These are phyloP conservation scores for Neostethus bicornis DNA, from an alignment of 2,797 vertebrate genomes.

Conservation along the genomic window DNA sequence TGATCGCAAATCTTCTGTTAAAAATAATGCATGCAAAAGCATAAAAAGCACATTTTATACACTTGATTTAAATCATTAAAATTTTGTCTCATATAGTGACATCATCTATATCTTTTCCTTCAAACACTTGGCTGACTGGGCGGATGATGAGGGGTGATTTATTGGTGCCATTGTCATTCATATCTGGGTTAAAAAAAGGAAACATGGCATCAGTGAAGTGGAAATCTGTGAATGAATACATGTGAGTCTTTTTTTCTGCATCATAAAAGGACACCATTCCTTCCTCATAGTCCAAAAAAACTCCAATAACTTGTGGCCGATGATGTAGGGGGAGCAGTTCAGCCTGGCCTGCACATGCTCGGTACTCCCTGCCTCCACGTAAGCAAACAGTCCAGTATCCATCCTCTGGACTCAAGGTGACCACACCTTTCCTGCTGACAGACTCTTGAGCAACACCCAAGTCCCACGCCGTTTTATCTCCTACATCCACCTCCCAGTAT, in stretches of 20 bases:
- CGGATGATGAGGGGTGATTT: constrained; percentile 63
- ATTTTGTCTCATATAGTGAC: constrained; percentile 74
- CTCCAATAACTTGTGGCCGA: constrained; percentile 57
- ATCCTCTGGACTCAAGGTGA: constrained; percentile 72
- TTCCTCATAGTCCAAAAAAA: constrained; percentile 74
- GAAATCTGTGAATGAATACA: constrained; percentile 69
- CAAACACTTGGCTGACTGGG: constrained; percentile 25
- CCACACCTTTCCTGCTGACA: constrained; percentile 74
- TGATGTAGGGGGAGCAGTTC: constrained; percentile 51
- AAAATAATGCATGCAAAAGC: no score
- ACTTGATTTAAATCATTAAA: no score
- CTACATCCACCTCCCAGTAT: constrained; percentile 83
- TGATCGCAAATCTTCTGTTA: no score
- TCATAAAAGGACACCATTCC: constrained; percentile 75
- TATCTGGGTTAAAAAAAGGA: constrained; percentile 77
- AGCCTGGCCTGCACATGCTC: constrained; percentile 68
- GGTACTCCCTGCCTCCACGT: constrained; percentile 67
- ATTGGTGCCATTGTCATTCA: constrained; percentile 61
- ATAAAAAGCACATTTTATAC: no score
- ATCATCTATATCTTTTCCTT: constrained; percentile 38
- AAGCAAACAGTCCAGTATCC: constrained; percentile 76
- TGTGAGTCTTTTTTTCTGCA: constrained; percentile 52
- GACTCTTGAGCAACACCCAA: constrained; percentile 79
- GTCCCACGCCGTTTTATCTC: constrained; percentile 80
- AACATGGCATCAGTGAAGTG: constrained; percentile 65